Evolutionary conservation across 2,113 vertebrate genomes (phyloP).

Genomic region (Pomatorhinus ruficollis): DNA sequence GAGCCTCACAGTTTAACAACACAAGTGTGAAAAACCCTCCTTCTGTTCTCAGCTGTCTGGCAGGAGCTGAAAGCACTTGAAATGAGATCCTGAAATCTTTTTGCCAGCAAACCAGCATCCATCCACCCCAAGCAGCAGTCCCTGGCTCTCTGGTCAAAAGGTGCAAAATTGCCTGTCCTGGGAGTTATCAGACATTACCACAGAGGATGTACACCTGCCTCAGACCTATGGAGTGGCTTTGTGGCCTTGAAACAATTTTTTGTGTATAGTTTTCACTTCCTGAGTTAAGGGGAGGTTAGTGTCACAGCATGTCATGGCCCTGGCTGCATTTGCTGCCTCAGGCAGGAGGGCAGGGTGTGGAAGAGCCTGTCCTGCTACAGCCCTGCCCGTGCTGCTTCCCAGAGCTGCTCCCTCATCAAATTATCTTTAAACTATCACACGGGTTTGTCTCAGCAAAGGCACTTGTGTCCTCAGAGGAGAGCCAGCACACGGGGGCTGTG

Average conservation of each 20-base stretch:
- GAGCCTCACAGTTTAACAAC: not conserved
- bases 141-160: not conserved
- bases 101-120: not conserved
- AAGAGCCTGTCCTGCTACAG: not conserved
- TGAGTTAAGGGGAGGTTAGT: not conserved
- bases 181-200: not conserved
- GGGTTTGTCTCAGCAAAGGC: not conserved
- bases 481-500: fast-evolving
- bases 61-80: conserved; percentile 2
- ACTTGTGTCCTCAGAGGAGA: not conserved
- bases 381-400: not conserved
- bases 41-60: not conserved
- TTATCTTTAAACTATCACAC: not conserved
- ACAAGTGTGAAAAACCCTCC: not conserved
- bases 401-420: not conserved
- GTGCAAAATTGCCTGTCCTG: not conserved
- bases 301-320: not conserved
- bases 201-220: fast-evolving
- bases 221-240: not conserved
- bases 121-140: not conserved
- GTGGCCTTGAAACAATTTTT: not conserved
- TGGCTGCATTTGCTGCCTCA: not conserved
- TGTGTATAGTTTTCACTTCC: not conserved
- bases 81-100: not conserved
- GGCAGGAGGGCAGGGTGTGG: fast-evolving